phyloP scores from a whole-genome alignment of 2,113 vertebrate species.

The Scytalopus superciliaris region DNA sequence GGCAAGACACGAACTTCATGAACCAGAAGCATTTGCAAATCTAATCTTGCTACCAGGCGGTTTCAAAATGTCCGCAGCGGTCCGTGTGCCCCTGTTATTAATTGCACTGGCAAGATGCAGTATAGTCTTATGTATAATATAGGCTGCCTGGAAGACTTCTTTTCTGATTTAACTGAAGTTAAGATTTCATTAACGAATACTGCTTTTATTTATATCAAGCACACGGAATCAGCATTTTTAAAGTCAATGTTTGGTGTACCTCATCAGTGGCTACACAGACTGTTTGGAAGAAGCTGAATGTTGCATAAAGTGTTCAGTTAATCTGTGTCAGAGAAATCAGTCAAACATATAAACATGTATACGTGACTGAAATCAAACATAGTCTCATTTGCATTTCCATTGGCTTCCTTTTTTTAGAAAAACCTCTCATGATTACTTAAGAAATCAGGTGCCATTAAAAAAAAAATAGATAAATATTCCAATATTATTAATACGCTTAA shows the following conservation, averaged over 20 bases:
- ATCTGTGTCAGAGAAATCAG: neutral
- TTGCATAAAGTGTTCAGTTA: neutral
- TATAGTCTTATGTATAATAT: neutral
- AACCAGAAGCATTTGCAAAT: conserved; percentile 56
- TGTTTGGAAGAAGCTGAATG: neutral
- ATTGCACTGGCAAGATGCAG: neutral
- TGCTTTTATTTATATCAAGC: neutral
- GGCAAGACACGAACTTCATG: conserved; percentile 65
- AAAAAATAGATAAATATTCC: neutral
- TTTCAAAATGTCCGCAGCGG: neutral
- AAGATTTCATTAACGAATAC: neutral
- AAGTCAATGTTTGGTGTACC: neutral
- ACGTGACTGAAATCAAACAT: neutral
- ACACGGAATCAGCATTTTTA: neutral
- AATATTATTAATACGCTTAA: neutral
- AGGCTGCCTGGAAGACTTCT: neutral
- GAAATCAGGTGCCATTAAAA: neutral
- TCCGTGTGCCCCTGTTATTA: neutral
- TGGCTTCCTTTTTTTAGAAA: neutral
- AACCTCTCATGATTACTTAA: neutral
- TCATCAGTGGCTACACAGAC: neutral
- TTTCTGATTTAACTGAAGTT: neutral
- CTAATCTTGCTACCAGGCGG: neutral
- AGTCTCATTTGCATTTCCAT: neutral
- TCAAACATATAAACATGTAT: neutral